Evolutionary conservation across 2,888 invertebrate genomes (phyloP).

Genomic region (Hemaris fuciformis): DNA sequence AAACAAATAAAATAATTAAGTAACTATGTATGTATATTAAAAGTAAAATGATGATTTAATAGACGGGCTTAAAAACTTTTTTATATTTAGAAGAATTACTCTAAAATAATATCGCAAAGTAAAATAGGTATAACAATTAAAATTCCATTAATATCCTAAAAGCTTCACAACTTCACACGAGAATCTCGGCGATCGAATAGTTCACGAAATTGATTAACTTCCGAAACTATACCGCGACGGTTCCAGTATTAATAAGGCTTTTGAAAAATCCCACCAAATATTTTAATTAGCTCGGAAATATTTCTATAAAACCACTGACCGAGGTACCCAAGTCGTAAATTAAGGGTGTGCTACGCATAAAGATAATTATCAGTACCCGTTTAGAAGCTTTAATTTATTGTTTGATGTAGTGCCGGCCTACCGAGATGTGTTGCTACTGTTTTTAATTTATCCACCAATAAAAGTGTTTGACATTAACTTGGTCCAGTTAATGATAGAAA

Average conservation of each 20-base stretch:
- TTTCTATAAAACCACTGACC: constrained; percentile 63
- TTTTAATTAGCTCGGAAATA: constrained; percentile 74
- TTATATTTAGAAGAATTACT: not conserved
- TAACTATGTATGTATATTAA: no score
- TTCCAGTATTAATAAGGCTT: constrained; percentile 10
- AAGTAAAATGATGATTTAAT: no score
- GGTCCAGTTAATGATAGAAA: constrained; percentile 46
- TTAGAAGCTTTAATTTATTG: constrained; percentile 60
- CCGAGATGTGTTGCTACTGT: constrained; percentile 57
- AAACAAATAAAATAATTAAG: no score
- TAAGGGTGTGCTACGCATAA: constrained; percentile 50
- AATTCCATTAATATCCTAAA: not conserved
- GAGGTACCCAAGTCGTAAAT: constrained; percentile 59
- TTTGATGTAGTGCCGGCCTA: constrained; percentile 41
- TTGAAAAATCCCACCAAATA: constrained; percentile 51
- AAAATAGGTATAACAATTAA: not conserved
- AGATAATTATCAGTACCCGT: constrained; percentile 60
- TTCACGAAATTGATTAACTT: constrained; percentile 3
- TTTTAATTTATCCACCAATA: constrained; percentile 71
- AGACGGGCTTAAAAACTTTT: no score
- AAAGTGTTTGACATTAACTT: constrained; percentile 74
- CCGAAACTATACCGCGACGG: not conserved
- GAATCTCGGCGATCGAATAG: not conserved
- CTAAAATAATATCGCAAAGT: not conserved
- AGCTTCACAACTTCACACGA: constrained; percentile 5